Evolutionary conservation across 2,888 invertebrate species (phyloP).

Genomic region (Trilocha varians): DNA sequence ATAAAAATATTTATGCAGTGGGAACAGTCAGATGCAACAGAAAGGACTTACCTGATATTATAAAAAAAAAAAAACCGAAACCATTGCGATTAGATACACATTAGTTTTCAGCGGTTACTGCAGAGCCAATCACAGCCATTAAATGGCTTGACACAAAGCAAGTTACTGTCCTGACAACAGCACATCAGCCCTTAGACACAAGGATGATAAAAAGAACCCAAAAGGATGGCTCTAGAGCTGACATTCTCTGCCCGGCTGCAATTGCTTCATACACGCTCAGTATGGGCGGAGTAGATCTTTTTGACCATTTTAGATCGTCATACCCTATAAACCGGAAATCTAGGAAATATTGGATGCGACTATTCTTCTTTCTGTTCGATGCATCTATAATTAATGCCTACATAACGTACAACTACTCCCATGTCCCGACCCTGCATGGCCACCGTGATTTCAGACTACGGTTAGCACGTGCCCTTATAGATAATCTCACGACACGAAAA

Average conservation of each 20-base stretch:
- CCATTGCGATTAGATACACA: constrained; percentile 19
- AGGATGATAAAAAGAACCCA: constrained; percentile 22
- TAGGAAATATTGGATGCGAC: constrained; percentile 12
- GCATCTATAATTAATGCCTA: constrained; percentile 17
- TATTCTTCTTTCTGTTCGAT: constrained; percentile 17
- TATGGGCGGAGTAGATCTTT: constrained; percentile 16
- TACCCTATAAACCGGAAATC: constrained; percentile 9
- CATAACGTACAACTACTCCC: constrained; percentile 15
- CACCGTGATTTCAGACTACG: constrained; percentile 10
- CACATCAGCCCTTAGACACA: constrained; percentile 17
- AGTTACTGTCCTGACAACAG: constrained; percentile 19
- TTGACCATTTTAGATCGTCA: constrained; percentile 11
- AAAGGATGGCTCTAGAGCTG: constrained; percentile 24
- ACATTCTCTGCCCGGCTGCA: constrained; percentile 12
- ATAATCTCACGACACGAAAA: constrained; percentile 7
- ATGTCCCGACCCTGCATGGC: constrained; percentile 4
- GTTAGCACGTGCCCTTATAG: constrained; percentile 8
- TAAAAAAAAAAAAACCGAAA: constrained; percentile 13
- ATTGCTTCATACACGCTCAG: constrained; percentile 13
- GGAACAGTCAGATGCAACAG: constrained; percentile 11
- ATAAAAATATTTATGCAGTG: constrained; percentile 10
- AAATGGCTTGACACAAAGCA: constrained; percentile 23
- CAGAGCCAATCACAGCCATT: constrained; percentile 20
- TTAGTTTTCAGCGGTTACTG: constrained; percentile 21
- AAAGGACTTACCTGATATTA: constrained; percentile 9